Evolutionary conservation across 2,888 invertebrate genomes (phyloP).

Genomic region (Penaeus monodon): DNA sequence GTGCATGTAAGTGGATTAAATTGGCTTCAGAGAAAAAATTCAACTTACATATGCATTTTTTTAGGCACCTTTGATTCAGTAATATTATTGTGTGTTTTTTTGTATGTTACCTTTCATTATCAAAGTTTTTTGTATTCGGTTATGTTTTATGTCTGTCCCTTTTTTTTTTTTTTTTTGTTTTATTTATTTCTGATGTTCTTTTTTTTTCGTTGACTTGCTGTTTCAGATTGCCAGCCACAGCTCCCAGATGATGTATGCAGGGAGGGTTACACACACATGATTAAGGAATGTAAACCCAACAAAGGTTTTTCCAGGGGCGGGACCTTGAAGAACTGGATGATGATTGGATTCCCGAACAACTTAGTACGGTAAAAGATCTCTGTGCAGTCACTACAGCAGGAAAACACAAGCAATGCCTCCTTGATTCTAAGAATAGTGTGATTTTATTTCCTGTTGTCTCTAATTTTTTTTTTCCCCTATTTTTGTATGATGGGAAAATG

Average conservation of each 20-base stretch:
- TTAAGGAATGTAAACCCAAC: conserved; percentile 86
- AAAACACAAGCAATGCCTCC: not conserved
- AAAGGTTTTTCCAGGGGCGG: conserved; percentile 86
- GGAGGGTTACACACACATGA: conserved; percentile 88
- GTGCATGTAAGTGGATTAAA: too few relatives aligned
- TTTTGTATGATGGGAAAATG: too few relatives aligned
- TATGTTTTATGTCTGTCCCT: too few relatives aligned
- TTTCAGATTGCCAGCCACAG: conserved; percentile 80
- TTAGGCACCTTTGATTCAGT: too few relatives aligned
- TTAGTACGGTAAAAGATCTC: conserved; percentile 31
- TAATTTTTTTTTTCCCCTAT: too few relatives aligned
- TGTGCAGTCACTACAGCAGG: not conserved
- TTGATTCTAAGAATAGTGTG: not conserved
- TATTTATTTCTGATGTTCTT: not conserved
- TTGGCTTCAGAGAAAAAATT: too few relatives aligned
- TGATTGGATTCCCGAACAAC: conserved; percentile 80
- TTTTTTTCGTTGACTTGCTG: not conserved
- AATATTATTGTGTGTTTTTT: too few relatives aligned
- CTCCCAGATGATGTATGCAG: conserved; percentile 93
- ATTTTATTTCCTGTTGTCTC: not conserved
- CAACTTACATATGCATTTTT: too few relatives aligned
- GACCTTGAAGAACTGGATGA: conserved; percentile 92
- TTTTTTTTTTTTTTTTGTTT: not conserved
- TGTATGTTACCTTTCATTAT: too few relatives aligned
- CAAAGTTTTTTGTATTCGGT: too few relatives aligned